These are phyloP conservation scores for Agriopis leucophaearia DNA, from an alignment of 2,888 invertebrate species.

Conservation along the genomic window DNA sequence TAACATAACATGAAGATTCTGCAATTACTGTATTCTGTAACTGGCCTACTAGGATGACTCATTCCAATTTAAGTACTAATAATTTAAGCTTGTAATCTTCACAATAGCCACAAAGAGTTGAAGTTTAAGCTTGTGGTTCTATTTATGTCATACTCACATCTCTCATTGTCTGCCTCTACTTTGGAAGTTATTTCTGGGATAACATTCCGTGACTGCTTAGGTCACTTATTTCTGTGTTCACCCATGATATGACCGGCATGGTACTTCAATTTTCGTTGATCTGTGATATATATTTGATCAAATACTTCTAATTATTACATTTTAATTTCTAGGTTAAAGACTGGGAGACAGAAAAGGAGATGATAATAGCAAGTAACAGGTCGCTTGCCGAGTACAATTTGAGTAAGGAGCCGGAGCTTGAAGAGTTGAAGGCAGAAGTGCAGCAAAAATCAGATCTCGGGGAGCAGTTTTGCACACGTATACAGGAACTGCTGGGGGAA, in stretches of 20 bases:
- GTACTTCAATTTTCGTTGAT: background rate
- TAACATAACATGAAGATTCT: no score
- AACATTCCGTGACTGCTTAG: no score
- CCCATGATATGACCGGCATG: background rate
- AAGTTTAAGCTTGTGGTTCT: no score
- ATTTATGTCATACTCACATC: no score
- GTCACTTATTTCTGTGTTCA: no score
- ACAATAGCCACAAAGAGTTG: no score
- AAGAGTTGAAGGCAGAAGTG: constrained; percentile 90
- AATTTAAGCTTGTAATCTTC: no score
- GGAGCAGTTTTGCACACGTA: constrained; percentile 88
- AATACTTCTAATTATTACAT: background rate
- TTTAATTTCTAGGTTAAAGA: constrained; percentile 88
- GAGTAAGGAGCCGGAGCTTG: constrained; percentile 93
- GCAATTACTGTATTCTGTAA: background rate
- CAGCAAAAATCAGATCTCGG: constrained; percentile 89
- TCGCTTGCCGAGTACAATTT: constrained; percentile 97
- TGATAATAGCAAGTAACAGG: constrained; percentile 94
- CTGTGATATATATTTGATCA: background rate
- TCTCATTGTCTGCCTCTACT: no score
- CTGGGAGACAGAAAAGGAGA: constrained; percentile 94
- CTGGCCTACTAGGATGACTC: background rate
- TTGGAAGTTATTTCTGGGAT: no score
- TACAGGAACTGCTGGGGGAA: constrained; percentile 92
- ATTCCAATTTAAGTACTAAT: background rate